phyloP scores from a whole-genome alignment of 1,140 invertebrate genomes.

The Chrysopa pallens region DNA sequence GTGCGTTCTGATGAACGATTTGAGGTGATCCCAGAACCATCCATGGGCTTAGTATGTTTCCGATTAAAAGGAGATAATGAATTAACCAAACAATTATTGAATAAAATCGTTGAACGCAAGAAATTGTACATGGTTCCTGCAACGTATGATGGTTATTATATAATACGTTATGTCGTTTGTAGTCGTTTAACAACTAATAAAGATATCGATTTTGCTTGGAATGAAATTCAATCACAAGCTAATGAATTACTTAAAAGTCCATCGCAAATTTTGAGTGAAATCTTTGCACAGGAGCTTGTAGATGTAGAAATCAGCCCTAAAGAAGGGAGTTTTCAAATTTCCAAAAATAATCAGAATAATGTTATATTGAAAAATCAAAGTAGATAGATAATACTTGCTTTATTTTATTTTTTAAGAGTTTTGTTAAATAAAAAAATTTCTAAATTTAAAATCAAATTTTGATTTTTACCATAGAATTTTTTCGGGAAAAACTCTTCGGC shows the following conservation, averaged over 20 bases:
- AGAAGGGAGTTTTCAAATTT: no score
- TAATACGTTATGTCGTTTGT: constrained; percentile 73
- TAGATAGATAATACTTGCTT: no score
- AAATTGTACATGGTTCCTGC: constrained; percentile 74
- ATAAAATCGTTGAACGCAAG: constrained; percentile 55
- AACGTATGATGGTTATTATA: constrained; percentile 40
- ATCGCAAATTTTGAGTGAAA: no score
- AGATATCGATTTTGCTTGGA: constrained; percentile 71
- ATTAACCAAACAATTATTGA: constrained; percentile 53
- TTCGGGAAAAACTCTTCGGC: no score
- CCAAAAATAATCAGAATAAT: no score
- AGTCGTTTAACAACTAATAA: constrained; percentile 43
- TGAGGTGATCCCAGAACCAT: constrained; percentile 26
- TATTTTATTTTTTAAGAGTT: no score
- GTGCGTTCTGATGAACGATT: constrained; percentile 55
- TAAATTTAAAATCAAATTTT: no score
- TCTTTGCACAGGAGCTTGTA: no score
- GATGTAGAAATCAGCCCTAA: no score
- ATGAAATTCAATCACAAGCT: constrained; percentile 45
- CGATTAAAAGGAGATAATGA: constrained; percentile 60
- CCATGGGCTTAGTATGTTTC: constrained; percentile 77
- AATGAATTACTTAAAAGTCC: constrained; percentile 16
- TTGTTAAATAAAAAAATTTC: no score
- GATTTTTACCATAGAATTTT: no score
- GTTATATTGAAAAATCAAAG: no score